Conservation (phyloP, 2,888 invertebrate genomes). For the Eurytoma californica region DNA sequence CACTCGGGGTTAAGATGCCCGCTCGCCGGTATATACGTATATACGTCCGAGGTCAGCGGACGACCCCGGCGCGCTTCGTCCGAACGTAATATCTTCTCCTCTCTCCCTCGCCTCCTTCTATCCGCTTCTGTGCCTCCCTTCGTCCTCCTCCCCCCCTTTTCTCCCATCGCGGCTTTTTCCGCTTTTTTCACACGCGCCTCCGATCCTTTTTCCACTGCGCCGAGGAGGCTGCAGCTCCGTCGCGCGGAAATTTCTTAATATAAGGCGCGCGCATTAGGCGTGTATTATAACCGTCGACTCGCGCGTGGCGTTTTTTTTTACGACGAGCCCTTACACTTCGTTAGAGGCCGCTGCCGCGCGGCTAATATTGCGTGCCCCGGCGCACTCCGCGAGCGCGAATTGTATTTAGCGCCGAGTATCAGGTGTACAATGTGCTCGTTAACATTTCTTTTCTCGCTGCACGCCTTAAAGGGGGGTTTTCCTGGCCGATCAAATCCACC, state of each 20-base stretch:
- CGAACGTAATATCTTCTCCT: conserved; percentile 27
- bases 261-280: conserved; percentile 20
- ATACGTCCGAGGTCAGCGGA: conserved; percentile 67
- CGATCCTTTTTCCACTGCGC: conserved; percentile 51
- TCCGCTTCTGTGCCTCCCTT: conserved; percentile 46
- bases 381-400: conserved; percentile 1
- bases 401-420: conserved; percentile 32
- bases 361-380: conserved; percentile 5
- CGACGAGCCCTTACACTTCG: conserved; percentile 37
- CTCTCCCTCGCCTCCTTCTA: conserved; percentile 36
- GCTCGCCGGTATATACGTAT: conserved; percentile 17
- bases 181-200: conserved; percentile 14
- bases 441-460: neutral
- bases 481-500: no score
- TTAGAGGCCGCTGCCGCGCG: conserved; percentile 29
- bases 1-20: conserved; percentile 63
- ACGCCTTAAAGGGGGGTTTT: neutral
- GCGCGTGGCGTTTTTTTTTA: conserved; percentile 11
- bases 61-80: conserved; percentile 64
- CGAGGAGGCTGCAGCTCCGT: neutral
- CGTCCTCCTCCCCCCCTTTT: conserved; percentile 35
- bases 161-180: conserved; percentile 22
- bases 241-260: conserved; percentile 50
- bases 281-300: conserved; percentile 28
- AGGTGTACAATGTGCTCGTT: conserved; percentile 44